phyloP scores from a whole-genome alignment of 2,888 invertebrate species.

The Electrophaes corylata region DNA sequence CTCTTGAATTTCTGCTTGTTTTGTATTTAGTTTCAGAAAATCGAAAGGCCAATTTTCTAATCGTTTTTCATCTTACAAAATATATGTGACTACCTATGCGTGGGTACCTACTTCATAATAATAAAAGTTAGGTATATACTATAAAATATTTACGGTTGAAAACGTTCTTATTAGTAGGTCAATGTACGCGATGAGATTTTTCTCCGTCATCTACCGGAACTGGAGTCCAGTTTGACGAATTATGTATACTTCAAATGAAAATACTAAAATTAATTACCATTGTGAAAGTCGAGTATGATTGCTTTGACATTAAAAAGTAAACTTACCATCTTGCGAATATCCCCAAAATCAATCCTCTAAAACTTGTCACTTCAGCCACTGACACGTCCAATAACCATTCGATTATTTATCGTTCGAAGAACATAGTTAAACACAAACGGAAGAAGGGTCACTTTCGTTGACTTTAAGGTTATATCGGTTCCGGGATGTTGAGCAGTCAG shows the following conservation, averaged over 20 bases:
- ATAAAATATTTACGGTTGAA: background rate
- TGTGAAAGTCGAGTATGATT: background rate
- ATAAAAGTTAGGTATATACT: no score
- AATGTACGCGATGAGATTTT: conserved; percentile 62
- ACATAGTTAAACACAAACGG: conserved; percentile 69
- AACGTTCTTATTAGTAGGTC: conserved; percentile 56
- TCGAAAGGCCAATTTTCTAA: conserved; percentile 1
- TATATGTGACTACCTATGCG: no score
- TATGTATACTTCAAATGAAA: background rate
- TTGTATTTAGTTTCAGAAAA: conserved; percentile 11
- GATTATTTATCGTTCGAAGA: conserved; percentile 58
- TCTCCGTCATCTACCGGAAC: conserved; percentile 43
- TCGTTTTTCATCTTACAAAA: background rate
- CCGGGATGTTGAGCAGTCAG: conserved; percentile 48
- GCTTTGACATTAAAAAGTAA: background rate
- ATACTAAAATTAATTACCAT: background rate
- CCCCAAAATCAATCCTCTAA: conserved; percentile 58
- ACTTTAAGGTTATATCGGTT: conserved; percentile 43
- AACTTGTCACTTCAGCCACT: conserved; percentile 68
- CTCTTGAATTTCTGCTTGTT: conserved; percentile 11
- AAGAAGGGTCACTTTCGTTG: conserved; percentile 67
- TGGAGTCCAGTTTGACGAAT: background rate
- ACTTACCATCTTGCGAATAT: conserved; percentile 66
- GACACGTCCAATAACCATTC: conserved; percentile 55
- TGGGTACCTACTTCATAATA: no score